Evolutionary conservation across 2,797 vertebrate species (phyloP).

Genomic region (Etheostoma perlongum): DNA sequence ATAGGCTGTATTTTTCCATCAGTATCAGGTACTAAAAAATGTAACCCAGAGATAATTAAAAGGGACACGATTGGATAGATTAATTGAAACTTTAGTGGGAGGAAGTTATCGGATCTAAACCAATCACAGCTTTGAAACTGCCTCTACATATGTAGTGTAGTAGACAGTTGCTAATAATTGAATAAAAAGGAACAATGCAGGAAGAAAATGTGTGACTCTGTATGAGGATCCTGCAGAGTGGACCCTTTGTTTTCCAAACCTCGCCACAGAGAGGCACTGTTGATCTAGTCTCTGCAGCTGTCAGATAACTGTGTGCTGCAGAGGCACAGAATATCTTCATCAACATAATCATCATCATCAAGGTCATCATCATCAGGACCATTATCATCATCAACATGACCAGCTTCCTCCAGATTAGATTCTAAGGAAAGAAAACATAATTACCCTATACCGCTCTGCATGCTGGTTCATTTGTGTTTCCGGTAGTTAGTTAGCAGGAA

Average conservation of each 20-base stretch:
- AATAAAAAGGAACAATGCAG: too few relatives aligned
- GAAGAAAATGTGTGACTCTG: too few relatives aligned
- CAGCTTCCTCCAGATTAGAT: constrained; percentile 41
- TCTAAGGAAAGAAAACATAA: constrained; percentile 21
- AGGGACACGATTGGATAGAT: too few relatives aligned
- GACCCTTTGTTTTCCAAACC: rapidly evolving
- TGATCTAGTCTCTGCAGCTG: constrained; percentile 14
- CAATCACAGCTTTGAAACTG: too few relatives aligned
- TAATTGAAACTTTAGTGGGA: too few relatives aligned
- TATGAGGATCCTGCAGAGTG: too few relatives aligned
- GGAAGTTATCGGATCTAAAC: too few relatives aligned
- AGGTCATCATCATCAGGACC: constrained; percentile 36
- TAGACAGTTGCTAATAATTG: too few relatives aligned
- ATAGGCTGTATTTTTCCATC: too few relatives aligned
- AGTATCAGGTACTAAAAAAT: too few relatives aligned
- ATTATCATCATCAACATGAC: constrained; percentile 24
- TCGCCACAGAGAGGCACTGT: constrained; percentile 58
- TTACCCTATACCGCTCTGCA: neutral
- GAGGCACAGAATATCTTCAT: constrained; percentile 24
- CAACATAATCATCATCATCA: constrained; percentile 8
- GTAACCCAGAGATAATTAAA: too few relatives aligned
- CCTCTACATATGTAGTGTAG: too few relatives aligned
- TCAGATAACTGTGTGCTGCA: constrained; percentile 29
- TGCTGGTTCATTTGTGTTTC: neutral
- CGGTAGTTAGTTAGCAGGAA: neutral